Percentiles rank a stretch among this genome's conserved stretches.
Conservation (phyloP, 2,888 invertebrate species). For the Temnothorax ravouxi region DNA sequence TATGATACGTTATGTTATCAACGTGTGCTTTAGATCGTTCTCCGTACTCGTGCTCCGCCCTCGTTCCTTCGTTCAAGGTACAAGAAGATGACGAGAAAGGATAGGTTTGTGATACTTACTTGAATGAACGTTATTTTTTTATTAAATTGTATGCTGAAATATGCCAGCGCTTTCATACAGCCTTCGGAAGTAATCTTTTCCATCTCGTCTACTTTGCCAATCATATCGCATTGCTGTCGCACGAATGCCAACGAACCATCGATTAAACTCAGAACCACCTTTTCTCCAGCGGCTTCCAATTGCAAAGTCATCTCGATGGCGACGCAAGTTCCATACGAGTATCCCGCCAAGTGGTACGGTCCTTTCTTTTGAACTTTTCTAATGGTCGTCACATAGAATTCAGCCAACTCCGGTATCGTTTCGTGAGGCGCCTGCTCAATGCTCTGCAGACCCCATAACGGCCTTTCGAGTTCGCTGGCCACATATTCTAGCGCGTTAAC, state of each 20-base stretch:
- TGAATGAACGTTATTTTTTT: slow-evolving; percentile 91
- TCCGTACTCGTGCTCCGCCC: not conserved
- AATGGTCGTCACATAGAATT: slow-evolving; percentile 91
- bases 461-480: slow-evolving; percentile 91
- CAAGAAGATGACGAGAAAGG: not conserved
- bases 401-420: slow-evolving; percentile 91
- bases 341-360: slow-evolving; percentile 96
- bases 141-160: slow-evolving; percentile 93
- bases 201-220: slow-evolving; percentile 71
- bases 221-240: slow-evolving; percentile 89
- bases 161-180: slow-evolving; percentile 89
- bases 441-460: slow-evolving; percentile 97
- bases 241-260: slow-evolving; percentile 97
- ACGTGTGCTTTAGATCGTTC: not conserved
- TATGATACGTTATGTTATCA: not conserved
- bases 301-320: slow-evolving; percentile 98
- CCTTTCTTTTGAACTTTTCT: slow-evolving; percentile 92
- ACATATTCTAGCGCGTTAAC: slow-evolving; percentile 91
- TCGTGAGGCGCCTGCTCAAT: slow-evolving; percentile 91
- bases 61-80: not conserved
- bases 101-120: slow-evolving; percentile 85
- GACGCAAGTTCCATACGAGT: slow-evolving; percentile 98
- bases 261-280: slow-evolving; percentile 91
- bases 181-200: slow-evolving; percentile 78
- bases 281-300: slow-evolving; percentile 90